Conservation (phyloP, 2,888 invertebrate species). For the Erebia ligea region DNA sequence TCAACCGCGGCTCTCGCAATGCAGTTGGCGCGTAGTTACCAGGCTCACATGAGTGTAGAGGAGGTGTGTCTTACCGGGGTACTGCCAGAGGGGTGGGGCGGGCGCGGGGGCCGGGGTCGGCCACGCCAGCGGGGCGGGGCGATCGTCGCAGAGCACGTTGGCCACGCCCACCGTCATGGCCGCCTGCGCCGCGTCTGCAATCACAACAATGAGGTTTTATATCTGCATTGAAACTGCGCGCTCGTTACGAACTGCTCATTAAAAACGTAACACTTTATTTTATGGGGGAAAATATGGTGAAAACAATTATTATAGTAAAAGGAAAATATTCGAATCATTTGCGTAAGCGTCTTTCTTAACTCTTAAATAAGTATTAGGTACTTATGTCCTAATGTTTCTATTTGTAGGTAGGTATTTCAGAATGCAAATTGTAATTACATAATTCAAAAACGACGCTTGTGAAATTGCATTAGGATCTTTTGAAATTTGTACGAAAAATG, state of each 20-base stretch:
- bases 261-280: slow-evolving; percentile 23
- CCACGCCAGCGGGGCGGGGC: slow-evolving; percentile 84
- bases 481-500: no score
- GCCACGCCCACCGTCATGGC: slow-evolving; percentile 87
- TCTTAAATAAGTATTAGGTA: no score
- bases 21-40: slow-evolving; percentile 82
- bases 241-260: slow-evolving; percentile 31
- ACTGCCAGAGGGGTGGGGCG: slow-evolving; percentile 91
- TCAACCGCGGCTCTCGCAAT: slow-evolving; percentile 74
- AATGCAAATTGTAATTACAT: no score
- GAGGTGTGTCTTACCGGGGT: slow-evolving; percentile 87
- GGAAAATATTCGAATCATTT: neutral
- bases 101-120: slow-evolving; percentile 82
- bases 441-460: no score
- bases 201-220: slow-evolving; percentile 67
- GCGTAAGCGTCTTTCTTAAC: neutral
- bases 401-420: no score
- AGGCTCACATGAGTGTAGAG: slow-evolving; percentile 68
- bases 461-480: no score
- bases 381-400: no score
- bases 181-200: slow-evolving; percentile 85
- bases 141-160: slow-evolving; percentile 86
- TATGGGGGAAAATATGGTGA: neutral
- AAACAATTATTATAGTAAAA: neutral
- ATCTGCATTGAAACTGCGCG: slow-evolving; percentile 49